phyloP scores from a whole-genome alignment of 1,140 invertebrate genomes.

The Apis florea region DNA sequence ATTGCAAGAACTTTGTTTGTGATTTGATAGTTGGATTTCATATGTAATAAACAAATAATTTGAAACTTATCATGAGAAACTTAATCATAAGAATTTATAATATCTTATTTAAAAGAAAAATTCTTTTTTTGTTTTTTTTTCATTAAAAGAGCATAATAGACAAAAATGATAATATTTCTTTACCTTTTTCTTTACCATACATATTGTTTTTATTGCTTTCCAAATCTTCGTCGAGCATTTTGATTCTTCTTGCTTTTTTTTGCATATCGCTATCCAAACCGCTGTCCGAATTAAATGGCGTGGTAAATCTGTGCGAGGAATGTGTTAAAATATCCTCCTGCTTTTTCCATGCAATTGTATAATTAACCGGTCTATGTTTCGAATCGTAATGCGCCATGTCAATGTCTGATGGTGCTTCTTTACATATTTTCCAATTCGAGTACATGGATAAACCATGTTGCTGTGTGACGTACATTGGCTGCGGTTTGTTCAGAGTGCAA shows the following conservation, averaged over 20 bases:
- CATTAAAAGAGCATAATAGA: no score
- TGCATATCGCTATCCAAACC: constrained; percentile 60
- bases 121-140: no score
- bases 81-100: no score
- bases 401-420: constrained; percentile 86
- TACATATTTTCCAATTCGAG: constrained; percentile 95
- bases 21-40: constrained; percentile 64
- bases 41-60: constrained; percentile 62
- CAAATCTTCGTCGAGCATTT: constrained; percentile 90
- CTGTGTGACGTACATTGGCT: constrained; percentile 96
- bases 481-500: constrained; percentile 94
- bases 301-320: constrained; percentile 82
- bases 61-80: constrained; percentile 55
- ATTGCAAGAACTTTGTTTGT: constrained; percentile 80
- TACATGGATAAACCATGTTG: constrained; percentile 98
- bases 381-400: constrained; percentile 90
- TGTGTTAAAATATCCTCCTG: constrained; percentile 86
- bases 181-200: constrained; percentile 94
- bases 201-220: constrained; percentile 98
- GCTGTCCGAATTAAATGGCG: no score
- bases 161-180: neutral
- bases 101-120: no score
- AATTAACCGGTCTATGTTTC: constrained; percentile 84
- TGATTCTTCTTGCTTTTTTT: constrained; percentile 77
- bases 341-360: constrained; percentile 83